Evolutionary conservation across 2,113 vertebrate species (phyloP).

Genomic region (Hemicordylus capensis): DNA sequence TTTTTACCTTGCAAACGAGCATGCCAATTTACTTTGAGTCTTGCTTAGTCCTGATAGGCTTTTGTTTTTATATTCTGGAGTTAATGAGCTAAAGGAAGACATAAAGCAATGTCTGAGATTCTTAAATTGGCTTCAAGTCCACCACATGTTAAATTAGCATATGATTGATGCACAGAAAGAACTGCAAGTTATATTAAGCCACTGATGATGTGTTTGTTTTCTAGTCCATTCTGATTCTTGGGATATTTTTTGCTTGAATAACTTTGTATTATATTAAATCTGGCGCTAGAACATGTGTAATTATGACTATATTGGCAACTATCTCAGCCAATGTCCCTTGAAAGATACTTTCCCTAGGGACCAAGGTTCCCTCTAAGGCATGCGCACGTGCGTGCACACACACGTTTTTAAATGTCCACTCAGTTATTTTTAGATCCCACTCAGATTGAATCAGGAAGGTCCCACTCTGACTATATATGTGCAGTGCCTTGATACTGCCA

Average conservation of each 20-base stretch:
- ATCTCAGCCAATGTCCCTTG: background rate
- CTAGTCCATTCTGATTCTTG: background rate
- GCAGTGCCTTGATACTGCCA: no score
- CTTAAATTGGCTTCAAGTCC: background rate
- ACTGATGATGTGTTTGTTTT: background rate
- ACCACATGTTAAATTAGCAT: background rate
- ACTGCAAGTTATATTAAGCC: background rate
- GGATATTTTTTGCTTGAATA: background rate
- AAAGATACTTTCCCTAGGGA: background rate
- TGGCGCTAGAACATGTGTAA: background rate
- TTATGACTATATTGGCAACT: background rate
- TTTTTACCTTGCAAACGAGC: background rate
- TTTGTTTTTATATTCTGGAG: conserved; percentile 2
- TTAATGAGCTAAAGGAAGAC: background rate
- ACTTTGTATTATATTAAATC: conserved; percentile 2
- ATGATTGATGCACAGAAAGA: background rate
- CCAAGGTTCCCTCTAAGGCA: no score
- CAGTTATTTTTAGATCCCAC: no score
- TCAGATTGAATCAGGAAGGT: no score
- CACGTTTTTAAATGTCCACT: no score
- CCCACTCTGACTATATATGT: no score
- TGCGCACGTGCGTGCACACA: no score
- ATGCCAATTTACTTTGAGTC: background rate
- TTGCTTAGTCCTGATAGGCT: background rate
- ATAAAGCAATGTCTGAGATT: background rate